These are phyloP conservation scores for Lonchura striata DNA, from an alignment of 2,113 vertebrate species.

Conservation along the genomic window DNA sequence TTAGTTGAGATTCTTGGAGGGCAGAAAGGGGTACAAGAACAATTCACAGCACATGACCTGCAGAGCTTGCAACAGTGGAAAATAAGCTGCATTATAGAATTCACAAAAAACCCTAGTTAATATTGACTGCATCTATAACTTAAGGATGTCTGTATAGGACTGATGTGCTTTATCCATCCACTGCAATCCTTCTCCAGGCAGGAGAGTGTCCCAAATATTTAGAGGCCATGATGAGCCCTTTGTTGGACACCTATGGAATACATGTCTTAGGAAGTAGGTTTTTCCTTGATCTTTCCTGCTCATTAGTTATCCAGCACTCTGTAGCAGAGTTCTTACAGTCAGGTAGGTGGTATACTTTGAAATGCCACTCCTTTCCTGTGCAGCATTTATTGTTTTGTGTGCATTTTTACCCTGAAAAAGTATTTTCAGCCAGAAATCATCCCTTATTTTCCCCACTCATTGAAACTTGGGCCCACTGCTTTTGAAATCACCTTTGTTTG, in stretches of 20 bases:
- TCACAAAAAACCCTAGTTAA: not conserved
- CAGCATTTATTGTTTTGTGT: not conserved
- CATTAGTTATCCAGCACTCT: not conserved
- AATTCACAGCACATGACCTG: not conserved
- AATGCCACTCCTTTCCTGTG: not conserved
- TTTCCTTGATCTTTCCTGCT: not conserved
- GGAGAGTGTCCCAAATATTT: not conserved
- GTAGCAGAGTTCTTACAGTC: not conserved
- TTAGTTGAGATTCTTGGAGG: not conserved
- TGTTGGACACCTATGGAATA: not conserved
- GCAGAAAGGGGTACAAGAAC: not conserved
- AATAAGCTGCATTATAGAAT: not conserved
- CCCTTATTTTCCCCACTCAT: not conserved
- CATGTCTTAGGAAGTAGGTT: not conserved
- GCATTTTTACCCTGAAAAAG: not conserved
- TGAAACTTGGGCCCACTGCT: not conserved
- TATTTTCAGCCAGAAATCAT: not conserved
- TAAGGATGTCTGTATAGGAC: not conserved
- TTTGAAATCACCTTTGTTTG: not conserved
- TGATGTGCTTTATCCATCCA: not conserved
- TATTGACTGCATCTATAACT: not conserved
- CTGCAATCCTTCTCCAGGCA: not conserved
- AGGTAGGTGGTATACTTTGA: not conserved
- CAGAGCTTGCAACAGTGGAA: not conserved
- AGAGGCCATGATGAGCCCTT: not conserved